Base-by-base conservation (phyloP, 2,113 vertebrate species). In the Varanus komodoensis region DNA sequence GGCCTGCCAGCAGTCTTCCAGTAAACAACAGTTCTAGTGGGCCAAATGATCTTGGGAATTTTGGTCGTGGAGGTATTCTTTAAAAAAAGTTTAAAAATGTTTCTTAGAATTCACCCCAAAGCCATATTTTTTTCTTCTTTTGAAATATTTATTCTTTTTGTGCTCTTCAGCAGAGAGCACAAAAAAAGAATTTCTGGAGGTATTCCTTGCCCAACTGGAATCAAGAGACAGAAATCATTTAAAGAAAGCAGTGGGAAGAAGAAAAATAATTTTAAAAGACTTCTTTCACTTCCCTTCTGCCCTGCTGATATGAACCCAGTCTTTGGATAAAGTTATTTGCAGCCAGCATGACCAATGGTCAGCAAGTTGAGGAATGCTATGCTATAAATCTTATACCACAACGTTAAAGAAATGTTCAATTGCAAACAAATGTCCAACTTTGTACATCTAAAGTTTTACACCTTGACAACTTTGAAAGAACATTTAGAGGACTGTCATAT, bases 1-100 rank as follows among this genome's bases (percentile, higher is more conserved):
- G 99, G 99, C 99, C 99, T 71, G 98, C 99, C 80, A 98, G 98
- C 78, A 99, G 99, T 96, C 97, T 99, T 93, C 98, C 99, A 0
- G 99, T 99, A 89, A 99, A 99, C 96, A 98, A 98, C 93, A 97
- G 97, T 94, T 98, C 97, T 25, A 98, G 97, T 90, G 99, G 99
- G 89, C 98, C 99, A 48, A 99, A 98, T 90, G 99, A 99, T 95
- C 97, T 99, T 92, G 97, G 97, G 50, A 99, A 99, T 97, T 99
- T 99, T 87, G 97, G 98, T 88, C 98, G 98, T 93, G 98, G 98
- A 98, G 99, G 99, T 99, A 96, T 75, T 50, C 61, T 75, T 29
- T n/a, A 75, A 0, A 89, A 61, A 61, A 8, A 17, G 9, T 15
- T 73, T 11, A 23, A 34, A 34, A 38, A 8, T 38, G 1, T 79